These are phyloP conservation scores for Eurois occulta DNA, from an alignment of 2,888 invertebrate genomes.

Conservation along the genomic window DNA sequence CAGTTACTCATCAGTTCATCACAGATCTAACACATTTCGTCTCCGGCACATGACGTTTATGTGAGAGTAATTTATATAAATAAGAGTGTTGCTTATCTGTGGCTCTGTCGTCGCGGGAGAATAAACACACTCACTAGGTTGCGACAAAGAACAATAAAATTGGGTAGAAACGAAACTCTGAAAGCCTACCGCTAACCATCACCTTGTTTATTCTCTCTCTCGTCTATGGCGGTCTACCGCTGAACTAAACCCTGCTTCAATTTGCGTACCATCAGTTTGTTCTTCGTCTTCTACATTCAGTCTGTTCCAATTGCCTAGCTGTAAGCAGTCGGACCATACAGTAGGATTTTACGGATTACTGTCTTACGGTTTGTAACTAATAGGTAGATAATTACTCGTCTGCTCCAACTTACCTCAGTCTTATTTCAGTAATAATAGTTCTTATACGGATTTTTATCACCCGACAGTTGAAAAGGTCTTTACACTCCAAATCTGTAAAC, in stretches of 20 bases:
- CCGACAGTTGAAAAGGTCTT: background rate
- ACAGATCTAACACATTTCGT: slow-evolving; percentile 31
- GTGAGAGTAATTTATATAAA: slow-evolving; percentile 59
- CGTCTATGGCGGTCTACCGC: background rate
- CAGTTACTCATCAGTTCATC: slow-evolving; percentile 30
- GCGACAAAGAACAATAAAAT: slow-evolving; percentile 19
- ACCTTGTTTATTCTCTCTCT: background rate
- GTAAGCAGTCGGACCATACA: background rate
- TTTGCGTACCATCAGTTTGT: background rate
- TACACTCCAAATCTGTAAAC: background rate
- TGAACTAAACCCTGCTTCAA: background rate
- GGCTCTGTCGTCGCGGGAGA: slow-evolving; percentile 41
- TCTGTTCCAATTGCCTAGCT: background rate
- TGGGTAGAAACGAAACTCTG: slow-evolving; percentile 11
- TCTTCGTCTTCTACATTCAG: background rate
- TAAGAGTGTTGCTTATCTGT: slow-evolving; percentile 57
- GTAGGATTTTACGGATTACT: background rate
- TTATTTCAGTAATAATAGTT: background rate
- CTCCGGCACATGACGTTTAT: slow-evolving; percentile 50
- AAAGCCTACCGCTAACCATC: background rate
- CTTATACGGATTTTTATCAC: background rate
- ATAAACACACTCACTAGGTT: slow-evolving; percentile 46
- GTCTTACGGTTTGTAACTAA: background rate
- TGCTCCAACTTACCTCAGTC: background rate
- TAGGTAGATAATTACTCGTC: background rate